phyloP scores from a whole-genome alignment of 2,797 vertebrate genomes.

The Sternotherus odoratus region DNA sequence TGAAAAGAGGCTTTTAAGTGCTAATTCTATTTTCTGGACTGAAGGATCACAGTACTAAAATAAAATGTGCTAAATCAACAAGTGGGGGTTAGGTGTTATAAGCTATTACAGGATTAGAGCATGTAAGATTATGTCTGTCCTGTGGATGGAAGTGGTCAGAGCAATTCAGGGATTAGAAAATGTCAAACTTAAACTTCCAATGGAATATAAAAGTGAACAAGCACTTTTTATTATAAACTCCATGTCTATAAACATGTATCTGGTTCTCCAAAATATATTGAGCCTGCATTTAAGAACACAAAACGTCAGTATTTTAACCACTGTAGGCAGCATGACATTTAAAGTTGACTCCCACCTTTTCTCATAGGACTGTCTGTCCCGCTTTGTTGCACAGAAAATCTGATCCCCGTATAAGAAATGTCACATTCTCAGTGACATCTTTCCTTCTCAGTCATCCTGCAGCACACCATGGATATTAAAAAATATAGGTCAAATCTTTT shows the following conservation, averaged over 20 bases:
- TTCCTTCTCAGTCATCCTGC: not conserved
- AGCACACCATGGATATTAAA: not conserved
- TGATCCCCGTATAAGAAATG: not conserved
- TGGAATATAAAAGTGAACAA: not conserved
- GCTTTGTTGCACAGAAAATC: not conserved
- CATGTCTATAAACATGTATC: not conserved
- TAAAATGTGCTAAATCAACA: not conserved
- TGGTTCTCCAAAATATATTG: not conserved
- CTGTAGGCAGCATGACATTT: not conserved
- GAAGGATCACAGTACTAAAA: not conserved
- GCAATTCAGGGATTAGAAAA: not conserved
- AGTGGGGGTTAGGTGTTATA: not conserved
- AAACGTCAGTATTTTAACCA: not conserved
- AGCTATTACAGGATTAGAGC: not conserved
- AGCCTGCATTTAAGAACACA: not conserved
- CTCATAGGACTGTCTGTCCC: not conserved
- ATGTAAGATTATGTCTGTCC: not conserved
- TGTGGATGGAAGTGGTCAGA: not conserved
- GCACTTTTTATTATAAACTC: not conserved
- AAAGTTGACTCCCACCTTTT: slow-evolving; percentile 5
- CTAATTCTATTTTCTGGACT: not conserved
- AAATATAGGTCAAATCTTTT: not conserved
- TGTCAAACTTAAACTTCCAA: not conserved
- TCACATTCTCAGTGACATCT: not conserved
- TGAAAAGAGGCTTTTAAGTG: not conserved